These are phyloP conservation scores for Protobothrops flavoviridis DNA, from an alignment of 2,113 vertebrate species.

Conservation along the genomic window DNA sequence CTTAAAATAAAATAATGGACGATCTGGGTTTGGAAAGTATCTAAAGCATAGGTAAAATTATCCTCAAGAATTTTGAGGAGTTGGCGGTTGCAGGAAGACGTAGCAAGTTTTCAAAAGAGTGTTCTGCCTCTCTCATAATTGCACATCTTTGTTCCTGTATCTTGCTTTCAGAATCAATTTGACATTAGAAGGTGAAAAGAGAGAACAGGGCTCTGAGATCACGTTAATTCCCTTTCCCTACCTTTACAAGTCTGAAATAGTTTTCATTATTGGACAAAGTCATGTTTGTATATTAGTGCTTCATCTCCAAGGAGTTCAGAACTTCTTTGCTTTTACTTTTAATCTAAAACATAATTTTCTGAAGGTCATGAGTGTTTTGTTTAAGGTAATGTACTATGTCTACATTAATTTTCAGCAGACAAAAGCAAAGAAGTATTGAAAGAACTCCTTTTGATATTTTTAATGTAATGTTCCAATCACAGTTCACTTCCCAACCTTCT, in stretches of 20 bases:
- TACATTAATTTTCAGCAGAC: background rate
- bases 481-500: background rate
- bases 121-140: slow-evolving; percentile 46
- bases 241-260: background rate
- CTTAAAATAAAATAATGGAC: slow-evolving; percentile 57
- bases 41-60: slow-evolving; percentile 29
- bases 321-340: slow-evolving; percentile 1
- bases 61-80: slow-evolving; percentile 26
- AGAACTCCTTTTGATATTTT: background rate
- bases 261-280: background rate
- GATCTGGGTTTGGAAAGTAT: slow-evolving; percentile 22
- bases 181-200: slow-evolving; percentile 40
- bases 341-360: slow-evolving; percentile 23
- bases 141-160: slow-evolving; percentile 28
- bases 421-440: background rate
- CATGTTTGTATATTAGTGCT: background rate
- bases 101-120: background rate
- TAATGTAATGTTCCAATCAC: background rate
- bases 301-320: background rate
- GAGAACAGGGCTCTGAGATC: slow-evolving; percentile 8
- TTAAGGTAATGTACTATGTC: background rate
- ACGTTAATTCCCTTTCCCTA: slow-evolving; percentile 32
- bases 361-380: slow-evolving; percentile 5
- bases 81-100: background rate
- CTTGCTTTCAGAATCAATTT: slow-evolving; percentile 48